Base-by-base conservation (phyloP, 2,888 invertebrate genomes). In the Tachina lurida region DNA sequence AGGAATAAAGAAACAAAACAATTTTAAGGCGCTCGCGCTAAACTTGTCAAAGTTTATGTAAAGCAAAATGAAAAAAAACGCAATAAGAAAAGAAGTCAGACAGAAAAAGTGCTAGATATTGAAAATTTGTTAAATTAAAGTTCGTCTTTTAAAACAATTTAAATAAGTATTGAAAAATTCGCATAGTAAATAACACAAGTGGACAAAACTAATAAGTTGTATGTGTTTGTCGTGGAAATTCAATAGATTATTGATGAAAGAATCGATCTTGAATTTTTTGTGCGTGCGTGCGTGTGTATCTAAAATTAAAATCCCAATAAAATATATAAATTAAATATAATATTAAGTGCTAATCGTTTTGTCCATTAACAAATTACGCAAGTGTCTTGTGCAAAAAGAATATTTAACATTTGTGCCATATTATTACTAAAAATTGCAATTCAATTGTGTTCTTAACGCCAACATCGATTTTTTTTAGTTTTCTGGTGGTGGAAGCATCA, bases 351-450 rank as follows among this genome's bases (percentile, higher is more conserved):
- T 45, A 17, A n/a, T 47, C 8, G 0, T 15, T 22, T 47, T 19
- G 2, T n/a, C n/a, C 13, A 41, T 43, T 62, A 49, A 58, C 41
- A 45, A 74, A 84, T 84, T 79, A 84, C 77, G 79, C 84, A 79
- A 84, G 74, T 79, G 12, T 68, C 39, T 10, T 19, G 19, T 49
- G 39, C 12, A 49, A 41, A 67, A 19, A 43, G 0, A 45, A 71
- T n/a, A 43, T 10, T 12, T 43, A 15, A 49, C 1, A 12, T 47
- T 17, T 10, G 22, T 65, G 52, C 3, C 63, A 10, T n/a, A 3
- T 52, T 17, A 56, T 41, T 31, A 39, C 17, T 39, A 19, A 19
- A 52, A 31, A 17, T 19, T 73, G 8, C 22, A 45, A 49, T 22
- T 52, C 17, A 43, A 17, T 49, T 75, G 63, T 56, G 54, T 47